Conservation (phyloP, 2,113 vertebrate genomes). For the Nesospiza acunhae region DNA sequence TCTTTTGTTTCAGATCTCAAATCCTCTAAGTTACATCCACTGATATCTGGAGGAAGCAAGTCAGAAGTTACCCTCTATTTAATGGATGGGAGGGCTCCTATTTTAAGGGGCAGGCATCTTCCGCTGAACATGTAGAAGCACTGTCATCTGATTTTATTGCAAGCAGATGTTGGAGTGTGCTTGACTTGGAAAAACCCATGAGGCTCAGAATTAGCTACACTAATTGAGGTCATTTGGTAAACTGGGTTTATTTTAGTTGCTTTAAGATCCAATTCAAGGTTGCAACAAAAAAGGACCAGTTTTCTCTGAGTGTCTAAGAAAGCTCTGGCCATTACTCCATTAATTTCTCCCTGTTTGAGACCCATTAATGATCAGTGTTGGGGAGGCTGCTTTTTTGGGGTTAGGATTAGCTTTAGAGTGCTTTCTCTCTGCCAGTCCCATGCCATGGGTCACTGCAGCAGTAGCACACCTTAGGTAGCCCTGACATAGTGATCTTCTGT, state of each 20-base stretch:
- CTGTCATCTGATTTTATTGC: background rate
- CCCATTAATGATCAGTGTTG: accelerated
- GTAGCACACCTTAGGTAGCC: accelerated
- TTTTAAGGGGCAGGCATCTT: background rate
- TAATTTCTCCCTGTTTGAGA: background rate
- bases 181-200: background rate
- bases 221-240: slow-evolving; percentile 1
- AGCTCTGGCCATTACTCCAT: background rate
- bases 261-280: background rate
- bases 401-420: background rate
- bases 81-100: background rate
- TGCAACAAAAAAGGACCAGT: background rate
- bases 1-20: background rate
- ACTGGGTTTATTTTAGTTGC: background rate
- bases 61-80: background rate
- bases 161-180: background rate
- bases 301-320: background rate
- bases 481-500: background rate
- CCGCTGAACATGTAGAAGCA: accelerated
- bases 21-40: background rate
- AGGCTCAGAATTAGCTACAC: background rate
- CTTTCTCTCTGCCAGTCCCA: background rate
- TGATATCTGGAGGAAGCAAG: background rate
- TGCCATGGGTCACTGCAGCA: background rate
- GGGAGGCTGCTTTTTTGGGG: background rate